Percentiles rank a stretch among this genome's conserved stretches.
Conservation (phyloP, 2,797 vertebrate genomes). For the Sebastes kiyomatsui region DNA sequence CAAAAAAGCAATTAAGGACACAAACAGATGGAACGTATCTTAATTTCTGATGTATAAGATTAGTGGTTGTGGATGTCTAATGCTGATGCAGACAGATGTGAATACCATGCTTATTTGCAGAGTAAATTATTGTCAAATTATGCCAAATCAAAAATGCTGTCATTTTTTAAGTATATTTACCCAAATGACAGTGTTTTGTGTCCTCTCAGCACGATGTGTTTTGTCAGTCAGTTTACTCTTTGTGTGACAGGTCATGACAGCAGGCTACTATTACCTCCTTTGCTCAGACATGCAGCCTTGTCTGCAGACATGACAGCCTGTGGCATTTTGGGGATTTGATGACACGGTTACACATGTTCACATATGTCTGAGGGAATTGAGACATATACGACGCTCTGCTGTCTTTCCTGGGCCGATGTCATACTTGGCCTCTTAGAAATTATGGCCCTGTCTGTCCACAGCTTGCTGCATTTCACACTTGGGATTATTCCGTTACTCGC, state of each 20-base stretch:
- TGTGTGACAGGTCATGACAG: constrained; percentile 58
- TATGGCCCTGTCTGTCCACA: constrained; percentile 58
- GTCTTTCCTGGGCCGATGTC: constrained; percentile 56
- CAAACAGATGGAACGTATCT: background rate
- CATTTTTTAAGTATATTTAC: constrained; percentile 11
- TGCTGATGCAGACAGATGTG: constrained; percentile 12
- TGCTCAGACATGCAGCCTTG: constrained; percentile 14
- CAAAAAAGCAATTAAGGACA: background rate
- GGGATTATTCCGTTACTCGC: constrained; percentile 70
- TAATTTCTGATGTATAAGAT: background rate
- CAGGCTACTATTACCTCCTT: constrained; percentile 46
- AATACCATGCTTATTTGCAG: background rate
- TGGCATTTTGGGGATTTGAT: constrained; percentile 64
- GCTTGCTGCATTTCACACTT: constrained; percentile 67
- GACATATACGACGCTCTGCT: constrained; percentile 46
- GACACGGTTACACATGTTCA: constrained; percentile 75
- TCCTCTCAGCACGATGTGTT: background rate
- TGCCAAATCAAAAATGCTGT: background rate
- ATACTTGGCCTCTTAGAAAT: constrained; percentile 53
- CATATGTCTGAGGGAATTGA: constrained; percentile 71
- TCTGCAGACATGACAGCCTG: constrained; percentile 53
- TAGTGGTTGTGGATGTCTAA: background rate
- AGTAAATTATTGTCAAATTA: background rate
- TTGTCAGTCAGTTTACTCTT: constrained; percentile 21
- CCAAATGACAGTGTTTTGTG: background rate